Percentiles rank a stretch among this genome's conserved stretches.
Evolutionary conservation across 2,888 invertebrate species (phyloP).

Genomic region (Limnephilus marmoratus): DNA sequence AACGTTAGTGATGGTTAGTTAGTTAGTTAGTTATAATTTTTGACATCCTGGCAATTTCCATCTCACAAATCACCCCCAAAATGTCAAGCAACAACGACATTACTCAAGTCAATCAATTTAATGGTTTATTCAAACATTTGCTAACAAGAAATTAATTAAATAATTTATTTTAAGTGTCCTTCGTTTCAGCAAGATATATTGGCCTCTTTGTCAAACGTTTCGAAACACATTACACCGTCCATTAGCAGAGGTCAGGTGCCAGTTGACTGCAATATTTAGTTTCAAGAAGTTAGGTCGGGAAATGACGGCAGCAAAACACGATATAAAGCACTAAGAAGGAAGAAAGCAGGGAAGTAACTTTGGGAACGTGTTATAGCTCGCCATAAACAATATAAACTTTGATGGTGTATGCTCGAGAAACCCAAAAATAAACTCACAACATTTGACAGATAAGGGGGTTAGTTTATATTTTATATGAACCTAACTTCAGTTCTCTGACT

Average conservation of each 20-base stretch:
- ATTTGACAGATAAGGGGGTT: not conserved
- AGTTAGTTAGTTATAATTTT: no score
- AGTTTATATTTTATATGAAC: not conserved
- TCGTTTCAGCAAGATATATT: not conserved
- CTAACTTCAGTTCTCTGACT: not conserved
- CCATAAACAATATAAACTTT: not conserved
- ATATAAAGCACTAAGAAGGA: not conserved
- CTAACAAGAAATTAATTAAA: not conserved
- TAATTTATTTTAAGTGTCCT: not conserved
- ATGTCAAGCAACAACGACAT: no score
- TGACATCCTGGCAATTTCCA: no score
- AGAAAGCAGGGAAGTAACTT: not conserved
- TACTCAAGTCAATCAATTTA: not conserved
- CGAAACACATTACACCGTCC: not conserved
- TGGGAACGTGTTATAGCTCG: not conserved
- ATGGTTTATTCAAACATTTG: no score
- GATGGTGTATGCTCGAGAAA: not conserved
- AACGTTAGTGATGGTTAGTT: no score
- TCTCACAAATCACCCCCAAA: no score
- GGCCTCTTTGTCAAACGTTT: not conserved
- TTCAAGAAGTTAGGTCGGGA: not conserved
- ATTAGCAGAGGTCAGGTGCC: conserved; percentile 2
- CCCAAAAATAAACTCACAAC: not conserved
- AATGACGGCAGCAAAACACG: not conserved
- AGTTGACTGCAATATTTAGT: not conserved